phyloP scores from a whole-genome alignment of 2,888 invertebrate genomes.

The Geotrupes spiniger region DNA sequence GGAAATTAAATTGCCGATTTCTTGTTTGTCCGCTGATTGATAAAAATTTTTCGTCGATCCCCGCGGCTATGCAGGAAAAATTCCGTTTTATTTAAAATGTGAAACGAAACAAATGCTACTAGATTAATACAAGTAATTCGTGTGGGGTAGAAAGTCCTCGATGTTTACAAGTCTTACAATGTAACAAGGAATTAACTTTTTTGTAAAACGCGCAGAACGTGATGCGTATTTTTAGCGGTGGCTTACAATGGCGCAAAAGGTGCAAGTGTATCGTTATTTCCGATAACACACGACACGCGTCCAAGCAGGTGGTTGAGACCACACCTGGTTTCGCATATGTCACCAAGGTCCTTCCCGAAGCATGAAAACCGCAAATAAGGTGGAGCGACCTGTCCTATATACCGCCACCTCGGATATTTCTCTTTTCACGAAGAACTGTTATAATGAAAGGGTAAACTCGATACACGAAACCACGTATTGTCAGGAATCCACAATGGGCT shows the following conservation, averaged over 20 bases:
- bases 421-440: no score
- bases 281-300: constrained; percentile 29
- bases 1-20: constrained; percentile 10
- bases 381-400: constrained; percentile 8
- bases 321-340: constrained; percentile 36
- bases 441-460: background rate
- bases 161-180: background rate
- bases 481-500: no score
- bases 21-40: constrained; percentile 8
- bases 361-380: constrained; percentile 26
- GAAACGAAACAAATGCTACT: no score
- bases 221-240: constrained; percentile 12
- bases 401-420: background rate
- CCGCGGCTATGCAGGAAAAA: no score
- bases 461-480: background rate
- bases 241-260: constrained; percentile 15
- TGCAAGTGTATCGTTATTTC: constrained; percentile 18
- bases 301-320: constrained; percentile 33
- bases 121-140: no score
- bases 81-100: no score
- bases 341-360: constrained; percentile 25
- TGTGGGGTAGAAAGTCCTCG: no score
- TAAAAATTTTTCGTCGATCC: no score
- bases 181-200: background rate
- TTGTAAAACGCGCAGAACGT: constrained; percentile 8